Evolutionary conservation across 2,797 vertebrate genomes (phyloP).

Genomic region (Sitta carolinensis): DNA sequence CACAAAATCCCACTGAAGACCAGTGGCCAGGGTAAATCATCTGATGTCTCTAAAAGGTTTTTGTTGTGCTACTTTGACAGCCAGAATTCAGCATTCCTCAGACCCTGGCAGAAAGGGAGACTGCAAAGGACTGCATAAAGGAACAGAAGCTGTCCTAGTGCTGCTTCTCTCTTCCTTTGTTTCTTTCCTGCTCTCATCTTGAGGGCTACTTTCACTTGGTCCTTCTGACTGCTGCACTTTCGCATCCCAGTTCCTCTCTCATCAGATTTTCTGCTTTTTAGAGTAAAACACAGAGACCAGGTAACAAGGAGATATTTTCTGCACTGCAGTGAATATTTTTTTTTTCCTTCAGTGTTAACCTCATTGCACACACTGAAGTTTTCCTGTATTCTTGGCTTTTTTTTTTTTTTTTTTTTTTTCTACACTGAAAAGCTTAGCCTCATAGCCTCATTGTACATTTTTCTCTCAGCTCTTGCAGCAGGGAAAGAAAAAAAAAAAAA

Average conservation of each 20-base stretch:
- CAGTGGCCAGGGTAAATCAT: background rate
- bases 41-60: background rate
- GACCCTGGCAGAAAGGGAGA: background rate
- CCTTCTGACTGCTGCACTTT: slow-evolving; percentile 17
- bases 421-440: background rate
- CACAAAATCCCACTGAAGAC: background rate
- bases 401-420: background rate
- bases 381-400: background rate
- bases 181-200: background rate
- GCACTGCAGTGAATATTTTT: background rate
- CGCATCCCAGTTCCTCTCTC: background rate
- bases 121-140: background rate
- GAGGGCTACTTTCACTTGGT: background rate
- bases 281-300: background rate
- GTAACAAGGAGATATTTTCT: background rate
- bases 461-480: background rate
- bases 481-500: background rate
- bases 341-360: slow-evolving; percentile 20
- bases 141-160: background rate
- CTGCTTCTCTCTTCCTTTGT: background rate
- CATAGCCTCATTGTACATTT: background rate
- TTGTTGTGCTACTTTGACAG: background rate
- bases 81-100: background rate
- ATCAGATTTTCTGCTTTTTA: background rate
- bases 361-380: background rate